Evolutionary conservation across 64 coral and sea anemone genomes (phyloP).

Genomic region (Dendrophyllia cribrosa): DNA sequence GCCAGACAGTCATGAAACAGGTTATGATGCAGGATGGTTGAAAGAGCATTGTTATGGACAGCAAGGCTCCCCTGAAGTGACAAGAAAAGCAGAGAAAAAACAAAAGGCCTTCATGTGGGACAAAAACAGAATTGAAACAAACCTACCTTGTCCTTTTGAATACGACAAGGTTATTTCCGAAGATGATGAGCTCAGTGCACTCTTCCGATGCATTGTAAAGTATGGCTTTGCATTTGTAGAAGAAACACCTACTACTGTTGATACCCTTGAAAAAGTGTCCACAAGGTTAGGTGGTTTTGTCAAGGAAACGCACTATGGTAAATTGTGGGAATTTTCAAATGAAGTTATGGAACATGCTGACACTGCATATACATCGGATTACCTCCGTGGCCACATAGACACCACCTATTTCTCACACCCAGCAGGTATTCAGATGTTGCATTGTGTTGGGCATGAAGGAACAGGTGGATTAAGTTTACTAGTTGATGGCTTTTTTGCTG

Average conservation of each 20-base stretch:
- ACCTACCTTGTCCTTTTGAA: conserved; percentile 41
- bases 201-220: conserved; percentile 65
- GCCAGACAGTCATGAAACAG: conserved; percentile 82
- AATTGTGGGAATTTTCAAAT: conserved; percentile 86
- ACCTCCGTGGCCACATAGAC: conserved; percentile 75
- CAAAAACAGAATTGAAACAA: conserved; percentile 54
- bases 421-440: conserved; percentile 75
- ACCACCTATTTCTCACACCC: conserved; percentile 80
- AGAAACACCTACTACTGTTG: conserved; percentile 66
- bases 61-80: neutral
- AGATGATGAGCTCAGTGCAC: conserved; percentile 43
- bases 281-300: conserved; percentile 75
- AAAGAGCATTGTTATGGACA: conserved; percentile 39
- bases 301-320: conserved; percentile 87
- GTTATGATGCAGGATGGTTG: conserved; percentile 60
- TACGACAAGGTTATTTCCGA: conserved; percentile 53
- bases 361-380: conserved; percentile 72
- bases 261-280: conserved; percentile 59
- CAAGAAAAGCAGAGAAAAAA: neutral
- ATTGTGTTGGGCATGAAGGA: conserved; percentile 82
- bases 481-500: conserved; percentile 91
- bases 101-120: conserved; percentile 49
- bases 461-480: conserved; percentile 71
- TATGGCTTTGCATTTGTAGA: conserved; percentile 93
- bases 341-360: conserved; percentile 75